phyloP scores from a whole-genome alignment of 2,113 vertebrate genomes.

The Aplodontia rufa region DNA sequence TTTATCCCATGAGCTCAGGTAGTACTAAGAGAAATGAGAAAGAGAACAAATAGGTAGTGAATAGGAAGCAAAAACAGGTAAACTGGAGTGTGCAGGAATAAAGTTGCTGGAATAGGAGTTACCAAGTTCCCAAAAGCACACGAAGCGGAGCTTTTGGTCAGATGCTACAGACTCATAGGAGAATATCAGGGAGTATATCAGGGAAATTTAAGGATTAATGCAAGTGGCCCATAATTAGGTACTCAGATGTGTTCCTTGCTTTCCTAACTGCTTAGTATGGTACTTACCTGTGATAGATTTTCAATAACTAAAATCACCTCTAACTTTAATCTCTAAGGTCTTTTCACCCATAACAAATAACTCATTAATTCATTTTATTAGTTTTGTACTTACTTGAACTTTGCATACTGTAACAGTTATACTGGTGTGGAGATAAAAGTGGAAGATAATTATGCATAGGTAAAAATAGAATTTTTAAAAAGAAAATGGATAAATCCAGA shows the following conservation, averaged over 20 bases:
- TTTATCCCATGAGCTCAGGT: neutral
- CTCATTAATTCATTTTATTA: neutral
- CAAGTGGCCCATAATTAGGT: neutral
- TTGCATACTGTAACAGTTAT: neutral
- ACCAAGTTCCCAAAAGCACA: neutral
- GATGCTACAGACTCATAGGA: neutral
- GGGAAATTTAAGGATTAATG: neutral
- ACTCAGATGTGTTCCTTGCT: neutral
- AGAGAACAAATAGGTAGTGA: neutral
- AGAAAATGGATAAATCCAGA: neutral
- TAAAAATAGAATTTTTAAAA: neutral
- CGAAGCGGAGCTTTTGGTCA: neutral
- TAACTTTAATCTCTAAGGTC: neutral
- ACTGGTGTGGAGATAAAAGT: neutral
- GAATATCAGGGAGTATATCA: neutral
- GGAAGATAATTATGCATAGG: neutral
- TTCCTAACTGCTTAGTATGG: neutral
- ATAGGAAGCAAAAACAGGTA: neutral
- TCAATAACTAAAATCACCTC: neutral
- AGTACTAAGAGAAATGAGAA: neutral
- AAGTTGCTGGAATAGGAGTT: neutral
- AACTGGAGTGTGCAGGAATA: neutral
- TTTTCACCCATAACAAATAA: neutral
- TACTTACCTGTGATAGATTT: neutral
- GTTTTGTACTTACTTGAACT: conserved; percentile 47